phyloP scores from a whole-genome alignment of 2,113 vertebrate genomes.

The Atherinomorus stipes region DNA sequence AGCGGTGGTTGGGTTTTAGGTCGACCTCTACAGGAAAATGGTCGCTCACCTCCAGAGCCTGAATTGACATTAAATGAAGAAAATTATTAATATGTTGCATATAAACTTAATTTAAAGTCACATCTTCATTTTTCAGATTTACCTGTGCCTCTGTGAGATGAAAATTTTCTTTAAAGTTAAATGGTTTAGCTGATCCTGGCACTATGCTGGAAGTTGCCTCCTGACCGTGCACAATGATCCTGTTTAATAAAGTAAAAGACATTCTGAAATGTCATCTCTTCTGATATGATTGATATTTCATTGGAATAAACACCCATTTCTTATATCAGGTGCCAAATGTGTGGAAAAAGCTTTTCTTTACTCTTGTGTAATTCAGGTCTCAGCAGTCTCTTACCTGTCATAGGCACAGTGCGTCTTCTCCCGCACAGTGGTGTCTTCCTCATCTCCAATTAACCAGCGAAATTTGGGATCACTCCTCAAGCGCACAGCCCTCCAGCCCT shows the following conservation, averaged over 20 bases:
- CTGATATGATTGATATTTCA: background rate
- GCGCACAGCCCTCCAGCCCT: conserved; percentile 82
- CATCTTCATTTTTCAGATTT: background rate
- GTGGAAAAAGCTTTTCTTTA: background rate
- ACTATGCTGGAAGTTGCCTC: conserved; percentile 79
- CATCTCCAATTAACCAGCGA: conserved; percentile 88
- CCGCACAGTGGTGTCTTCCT: conserved; percentile 87
- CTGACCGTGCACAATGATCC: conserved; percentile 87
- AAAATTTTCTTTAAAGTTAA: conserved; percentile 86
- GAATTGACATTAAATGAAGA: background rate
- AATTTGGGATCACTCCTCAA: conserved; percentile 81
- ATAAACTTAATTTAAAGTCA: background rate
- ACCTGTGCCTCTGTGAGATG: conserved; percentile 83
- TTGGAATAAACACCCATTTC: background rate
- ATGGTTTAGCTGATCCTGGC: conserved; percentile 82
- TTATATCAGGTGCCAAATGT: too few relatives aligned
- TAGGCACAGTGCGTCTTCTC: conserved; percentile 85
- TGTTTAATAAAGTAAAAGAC: conserved; percentile 43
- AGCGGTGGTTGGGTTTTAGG: conserved; percentile 80
- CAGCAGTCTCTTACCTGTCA: conserved; percentile 79
- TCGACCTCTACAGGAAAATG: conserved; percentile 91
- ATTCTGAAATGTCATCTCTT: background rate
- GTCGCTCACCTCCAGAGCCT: conserved; percentile 90
- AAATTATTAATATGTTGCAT: background rate
- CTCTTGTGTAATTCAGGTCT: background rate